phyloP scores from a whole-genome alignment of 2,888 invertebrate species.

The Stomorhina lunata region DNA sequence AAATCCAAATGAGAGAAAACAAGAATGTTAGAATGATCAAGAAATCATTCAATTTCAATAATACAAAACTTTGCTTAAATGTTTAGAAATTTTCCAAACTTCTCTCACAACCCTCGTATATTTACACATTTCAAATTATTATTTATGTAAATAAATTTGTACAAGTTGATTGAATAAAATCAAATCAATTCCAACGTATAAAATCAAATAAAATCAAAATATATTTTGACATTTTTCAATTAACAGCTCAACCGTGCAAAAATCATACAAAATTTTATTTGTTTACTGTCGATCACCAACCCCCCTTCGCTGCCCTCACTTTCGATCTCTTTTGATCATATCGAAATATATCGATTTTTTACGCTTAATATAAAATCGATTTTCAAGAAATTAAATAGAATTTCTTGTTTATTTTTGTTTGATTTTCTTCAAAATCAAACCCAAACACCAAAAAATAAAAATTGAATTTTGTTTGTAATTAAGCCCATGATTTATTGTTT shows the following conservation, averaged over 20 bases:
- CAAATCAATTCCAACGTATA: not conserved
- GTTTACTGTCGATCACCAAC: slow-evolving; percentile 6
- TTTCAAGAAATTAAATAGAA: slow-evolving; percentile 16
- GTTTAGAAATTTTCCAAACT: not conserved
- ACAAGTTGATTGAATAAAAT: not conserved
- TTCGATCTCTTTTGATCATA: not conserved
- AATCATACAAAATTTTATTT: not conserved
- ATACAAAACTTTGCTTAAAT: not conserved
- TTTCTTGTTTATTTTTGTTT: not conserved
- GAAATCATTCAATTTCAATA: too few species aligned
- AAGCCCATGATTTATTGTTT: slow-evolving; percentile 45
- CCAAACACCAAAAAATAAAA: not conserved
- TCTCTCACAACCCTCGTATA: not conserved
- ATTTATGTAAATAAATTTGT: not conserved
- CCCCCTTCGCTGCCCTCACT: not conserved
- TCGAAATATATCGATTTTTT: not conserved
- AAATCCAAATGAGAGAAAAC: too few species aligned
- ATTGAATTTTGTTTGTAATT: slow-evolving; percentile 16
- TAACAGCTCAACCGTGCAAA: slow-evolving; percentile 8
- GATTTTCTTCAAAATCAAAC: not conserved
- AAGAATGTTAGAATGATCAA: too few species aligned
- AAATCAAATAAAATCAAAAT: slow-evolving; percentile 32
- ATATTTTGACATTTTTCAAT: slow-evolving; percentile 47
- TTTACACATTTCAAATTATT: not conserved
- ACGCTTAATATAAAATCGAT: slow-evolving; percentile 3